These are phyloP conservation scores for Neria commutata DNA, from an alignment of 2,888 invertebrate genomes.

Conservation along the genomic window DNA sequence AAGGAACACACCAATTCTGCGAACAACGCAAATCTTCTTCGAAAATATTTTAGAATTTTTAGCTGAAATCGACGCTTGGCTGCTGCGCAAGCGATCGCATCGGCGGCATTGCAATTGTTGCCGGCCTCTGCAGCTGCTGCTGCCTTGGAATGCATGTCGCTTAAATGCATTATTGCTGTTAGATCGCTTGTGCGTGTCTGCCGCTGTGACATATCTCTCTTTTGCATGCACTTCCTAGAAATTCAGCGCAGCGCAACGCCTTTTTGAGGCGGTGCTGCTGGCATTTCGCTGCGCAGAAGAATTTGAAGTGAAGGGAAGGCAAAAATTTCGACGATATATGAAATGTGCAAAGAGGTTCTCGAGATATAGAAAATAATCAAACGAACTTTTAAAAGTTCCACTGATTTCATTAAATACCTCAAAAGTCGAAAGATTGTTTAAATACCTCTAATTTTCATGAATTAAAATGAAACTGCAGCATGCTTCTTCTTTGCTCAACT, in stretches of 20 bases:
- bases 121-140: neutral
- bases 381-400: no score
- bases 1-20: constrained; percentile 10
- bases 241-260: neutral
- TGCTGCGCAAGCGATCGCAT: constrained; percentile 3
- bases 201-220: neutral
- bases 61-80: neutral
- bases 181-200: neutral
- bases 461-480: neutral
- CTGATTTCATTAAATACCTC: no score
- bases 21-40: constrained; percentile 13
- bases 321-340: no score
- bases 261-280: neutral
- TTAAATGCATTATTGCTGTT: constrained; percentile 8
- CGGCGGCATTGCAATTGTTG: neutral
- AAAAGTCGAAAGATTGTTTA: no score
- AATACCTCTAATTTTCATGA: no score
- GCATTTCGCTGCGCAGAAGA: no score
- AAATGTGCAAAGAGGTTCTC: no score
- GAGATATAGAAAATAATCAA: no score
- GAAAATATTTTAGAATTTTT: constrained; percentile 8
- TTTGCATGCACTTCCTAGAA: neutral
- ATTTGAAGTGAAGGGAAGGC: no score
- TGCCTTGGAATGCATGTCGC: neutral
- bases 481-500: no score